These are phyloP conservation scores for Idaea straminata DNA, from an alignment of 2,888 invertebrate species.

Conservation along the genomic window DNA sequence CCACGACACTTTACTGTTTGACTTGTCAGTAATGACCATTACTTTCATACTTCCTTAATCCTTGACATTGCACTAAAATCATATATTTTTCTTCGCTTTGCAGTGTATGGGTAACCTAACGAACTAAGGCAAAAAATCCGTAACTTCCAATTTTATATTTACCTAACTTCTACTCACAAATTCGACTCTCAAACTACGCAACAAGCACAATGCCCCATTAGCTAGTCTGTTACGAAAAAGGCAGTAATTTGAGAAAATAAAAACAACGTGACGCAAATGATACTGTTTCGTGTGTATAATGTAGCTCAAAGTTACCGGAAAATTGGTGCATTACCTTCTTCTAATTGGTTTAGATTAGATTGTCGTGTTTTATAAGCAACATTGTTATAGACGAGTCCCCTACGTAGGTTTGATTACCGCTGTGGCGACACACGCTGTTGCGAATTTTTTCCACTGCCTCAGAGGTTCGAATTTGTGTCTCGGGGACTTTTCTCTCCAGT, in stretches of 20 bases:
- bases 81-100: no score
- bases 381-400: neutral
- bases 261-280: slow-evolving; percentile 15
- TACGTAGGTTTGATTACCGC: neutral
- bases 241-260: slow-evolving; percentile 39
- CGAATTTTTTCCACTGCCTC: no score
- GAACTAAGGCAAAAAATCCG: neutral
- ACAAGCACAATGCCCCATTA: slow-evolving; percentile 39
- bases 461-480: no score
- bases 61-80: no score
- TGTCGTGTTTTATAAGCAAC: slow-evolving; percentile 8
- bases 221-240: slow-evolving; percentile 35
- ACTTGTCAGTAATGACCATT: no score
- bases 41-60: no score
- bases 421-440: no score
- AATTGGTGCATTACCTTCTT: slow-evolving; percentile 24
- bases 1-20: no score
- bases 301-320: slow-evolving; percentile 22
- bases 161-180: neutral
- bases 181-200: slow-evolving; percentile 21
- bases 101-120: no score
- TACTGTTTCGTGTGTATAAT: slow-evolving; percentile 29
- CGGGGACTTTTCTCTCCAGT: no score
- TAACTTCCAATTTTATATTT: neutral
- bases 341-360: slow-evolving; percentile 1